Evolutionary conservation across 2,797 vertebrate species (phyloP).

Genomic region (Myripristis jacobus): DNA sequence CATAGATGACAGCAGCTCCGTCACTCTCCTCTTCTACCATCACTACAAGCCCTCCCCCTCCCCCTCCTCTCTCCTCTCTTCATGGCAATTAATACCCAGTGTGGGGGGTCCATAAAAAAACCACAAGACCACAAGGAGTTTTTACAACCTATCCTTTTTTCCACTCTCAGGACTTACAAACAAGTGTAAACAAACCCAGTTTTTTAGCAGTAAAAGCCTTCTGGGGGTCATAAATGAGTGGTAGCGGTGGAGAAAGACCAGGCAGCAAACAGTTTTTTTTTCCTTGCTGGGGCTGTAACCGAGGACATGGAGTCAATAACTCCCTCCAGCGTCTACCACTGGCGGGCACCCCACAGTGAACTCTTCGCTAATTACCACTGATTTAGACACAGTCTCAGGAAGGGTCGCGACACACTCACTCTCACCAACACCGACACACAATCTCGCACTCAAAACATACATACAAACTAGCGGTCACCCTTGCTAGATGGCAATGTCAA

Average conservation of each 20-base stretch:
- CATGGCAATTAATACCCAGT: constrained; percentile 75
- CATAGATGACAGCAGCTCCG: constrained; percentile 68
- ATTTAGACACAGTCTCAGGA: constrained; percentile 80
- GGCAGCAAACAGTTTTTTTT: constrained; percentile 55
- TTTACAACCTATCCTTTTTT: constrained; percentile 74
- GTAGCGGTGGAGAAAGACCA: constrained; percentile 69
- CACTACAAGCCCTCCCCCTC: constrained; percentile 17
- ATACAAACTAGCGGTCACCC: constrained; percentile 59
- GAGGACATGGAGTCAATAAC: constrained; percentile 81
- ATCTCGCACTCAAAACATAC: constrained; percentile 41
- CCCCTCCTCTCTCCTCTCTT: constrained; percentile 19
- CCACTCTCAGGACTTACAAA: constrained; percentile 71
- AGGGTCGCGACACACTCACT: constrained; percentile 75
- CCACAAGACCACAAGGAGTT: constrained; percentile 64
- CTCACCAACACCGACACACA: constrained; percentile 61
- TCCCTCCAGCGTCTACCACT: constrained; percentile 80
- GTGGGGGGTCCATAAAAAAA: constrained; percentile 69
- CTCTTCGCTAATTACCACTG: constrained; percentile 82
- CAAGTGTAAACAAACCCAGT: constrained; percentile 77
- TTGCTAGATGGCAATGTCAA: constrained; percentile 46
- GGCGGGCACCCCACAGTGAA: constrained; percentile 81
- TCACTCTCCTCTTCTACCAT: constrained; percentile 56
- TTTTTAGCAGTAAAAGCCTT: constrained; percentile 71
- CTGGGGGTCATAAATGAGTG: constrained; percentile 74
- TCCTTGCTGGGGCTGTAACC: constrained; percentile 61